A percentile compares a stretch with the other conserved stretches of the same genome.
Evolutionary conservation across 2,888 invertebrate genomes (phyloP).

Genomic region (Platerodrilus igneus): DNA sequence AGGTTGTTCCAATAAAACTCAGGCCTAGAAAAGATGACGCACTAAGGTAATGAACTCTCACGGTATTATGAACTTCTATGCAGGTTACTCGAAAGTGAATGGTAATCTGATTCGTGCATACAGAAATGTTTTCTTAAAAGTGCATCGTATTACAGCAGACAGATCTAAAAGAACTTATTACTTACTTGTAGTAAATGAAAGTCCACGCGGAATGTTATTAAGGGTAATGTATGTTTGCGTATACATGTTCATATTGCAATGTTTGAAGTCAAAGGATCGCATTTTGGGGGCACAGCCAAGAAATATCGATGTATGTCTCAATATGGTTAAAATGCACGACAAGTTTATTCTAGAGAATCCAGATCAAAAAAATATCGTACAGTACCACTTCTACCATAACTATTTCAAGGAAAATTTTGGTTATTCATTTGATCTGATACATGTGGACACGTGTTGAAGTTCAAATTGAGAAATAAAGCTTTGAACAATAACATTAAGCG

Average conservation of each 20-base stretch:
- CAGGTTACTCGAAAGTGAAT: too few relatives aligned
- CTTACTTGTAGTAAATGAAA: too few relatives aligned
- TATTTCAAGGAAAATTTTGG: slow-evolving; percentile 24
- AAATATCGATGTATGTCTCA: slow-evolving; percentile 14
- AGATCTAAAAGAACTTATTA: too few relatives aligned
- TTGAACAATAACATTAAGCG: slow-evolving; percentile 27
- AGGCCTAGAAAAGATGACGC: too few relatives aligned
- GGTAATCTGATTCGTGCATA: too few relatives aligned
- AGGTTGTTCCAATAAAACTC: too few relatives aligned
- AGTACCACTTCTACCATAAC: slow-evolving; percentile 21
- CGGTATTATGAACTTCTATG: too few relatives aligned
- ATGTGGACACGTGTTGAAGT: slow-evolving; percentile 20
- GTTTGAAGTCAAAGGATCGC: slow-evolving; percentile 13
- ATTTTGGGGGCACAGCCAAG: slow-evolving; percentile 11
- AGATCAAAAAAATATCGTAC: slow-evolving; percentile 18
- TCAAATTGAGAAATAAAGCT: slow-evolving; percentile 22
- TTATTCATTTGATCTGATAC: slow-evolving; percentile 19
- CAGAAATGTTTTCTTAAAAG: too few relatives aligned
- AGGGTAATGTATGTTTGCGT: too few relatives aligned
- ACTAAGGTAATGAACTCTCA: too few relatives aligned
- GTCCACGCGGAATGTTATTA: slow-evolving; percentile 10
- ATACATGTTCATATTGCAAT: slow-evolving; percentile 9
- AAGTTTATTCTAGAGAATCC: slow-evolving; percentile 17
- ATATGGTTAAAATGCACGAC: slow-evolving; percentile 16
- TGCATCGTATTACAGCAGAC: too few relatives aligned